Base-by-base conservation (phyloP, 1,140 invertebrate species). In the Saxidomus purpurata region DNA sequence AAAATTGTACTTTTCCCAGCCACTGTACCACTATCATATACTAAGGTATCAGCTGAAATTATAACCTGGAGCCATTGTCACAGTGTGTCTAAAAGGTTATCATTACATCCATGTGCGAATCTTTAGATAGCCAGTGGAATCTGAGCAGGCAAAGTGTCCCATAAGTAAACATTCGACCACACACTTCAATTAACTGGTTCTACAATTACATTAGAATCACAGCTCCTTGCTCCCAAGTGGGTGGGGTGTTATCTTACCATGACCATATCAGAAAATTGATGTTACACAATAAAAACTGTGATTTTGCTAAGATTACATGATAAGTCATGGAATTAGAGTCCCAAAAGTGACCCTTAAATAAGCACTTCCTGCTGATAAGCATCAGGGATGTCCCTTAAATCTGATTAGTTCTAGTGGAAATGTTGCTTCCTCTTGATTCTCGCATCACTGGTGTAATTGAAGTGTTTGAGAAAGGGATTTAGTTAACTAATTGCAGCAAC, bases 271-370 rank as follows among this genome's bases (percentile, higher is more conserved):
- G 49, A 9, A 67, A 63, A 67, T 82, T 67, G 36, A 63, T 63
- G 59, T 63, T 82, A 47, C 55, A 49, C 36, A 67, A 67, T 11
- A 17, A 13, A 34, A 31, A 43, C 6, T 19, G 49, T n/a, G 47
- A 47, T 36, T 25, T 15, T 82, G 22, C 17, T 67, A 43, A 38
- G 55, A 82, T 67, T 82, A 47, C 28, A 28, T 40, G 69, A 76
- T 74, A 74, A 59, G 43, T 25, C 67, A 17, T 74, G 67, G 47
- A 31, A 47, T 4, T 47, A 47, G 0, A 71, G 47, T 76, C 83
- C 83, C 83, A 13, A 74, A 86, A 86, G 83, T 86, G 83, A 74
- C 63, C 69, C 83, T 34, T 86, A 76, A 74, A 55, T 76, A 86
- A 86, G 67, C 67, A 74, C 67, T 76, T 86, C 83, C 63, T 86